phyloP scores from a whole-genome alignment of 2,113 vertebrate species.

The Toxostoma redivivum region DNA sequence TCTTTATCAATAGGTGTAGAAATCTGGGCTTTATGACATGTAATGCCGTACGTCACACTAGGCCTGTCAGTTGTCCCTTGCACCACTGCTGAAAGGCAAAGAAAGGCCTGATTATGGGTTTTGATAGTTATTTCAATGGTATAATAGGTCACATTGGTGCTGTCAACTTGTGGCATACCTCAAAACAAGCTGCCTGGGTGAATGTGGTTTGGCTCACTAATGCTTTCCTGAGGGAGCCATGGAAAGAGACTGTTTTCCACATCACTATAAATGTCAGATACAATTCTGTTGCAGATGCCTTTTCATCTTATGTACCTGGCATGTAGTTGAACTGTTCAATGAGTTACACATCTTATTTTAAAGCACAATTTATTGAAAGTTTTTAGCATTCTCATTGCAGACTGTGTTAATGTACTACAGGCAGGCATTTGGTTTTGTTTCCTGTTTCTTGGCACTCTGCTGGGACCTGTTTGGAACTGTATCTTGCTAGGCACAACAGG shows the following conservation, averaged over 20 bases:
- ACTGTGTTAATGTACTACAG: not conserved
- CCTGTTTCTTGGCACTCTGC: not conserved
- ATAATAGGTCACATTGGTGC: not conserved
- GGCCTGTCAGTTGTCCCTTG: not conserved
- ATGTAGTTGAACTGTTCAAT: not conserved
- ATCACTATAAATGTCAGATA: not conserved
- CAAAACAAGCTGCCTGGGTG: not conserved
- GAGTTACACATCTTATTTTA: not conserved
- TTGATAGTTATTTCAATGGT: not conserved
- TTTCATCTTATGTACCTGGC: not conserved
- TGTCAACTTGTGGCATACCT: not conserved
- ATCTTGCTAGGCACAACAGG: not conserved
- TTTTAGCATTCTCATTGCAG: not conserved
- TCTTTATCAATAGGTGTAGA: not conserved
- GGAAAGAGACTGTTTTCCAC: not conserved
- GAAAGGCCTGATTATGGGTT: not conserved
- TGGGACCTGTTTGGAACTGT: not conserved
- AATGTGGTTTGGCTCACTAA: not conserved
- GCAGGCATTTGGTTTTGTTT: not conserved
- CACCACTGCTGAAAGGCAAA: not conserved
- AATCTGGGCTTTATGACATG: not conserved
- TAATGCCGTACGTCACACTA: rapidly evolving
- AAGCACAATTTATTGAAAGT: not conserved
- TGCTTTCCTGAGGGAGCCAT: not conserved
- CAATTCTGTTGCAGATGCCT: not conserved